These are phyloP conservation scores for Alligator sinensis DNA, from an alignment of 2,113 vertebrate genomes.

Conservation along the genomic window DNA sequence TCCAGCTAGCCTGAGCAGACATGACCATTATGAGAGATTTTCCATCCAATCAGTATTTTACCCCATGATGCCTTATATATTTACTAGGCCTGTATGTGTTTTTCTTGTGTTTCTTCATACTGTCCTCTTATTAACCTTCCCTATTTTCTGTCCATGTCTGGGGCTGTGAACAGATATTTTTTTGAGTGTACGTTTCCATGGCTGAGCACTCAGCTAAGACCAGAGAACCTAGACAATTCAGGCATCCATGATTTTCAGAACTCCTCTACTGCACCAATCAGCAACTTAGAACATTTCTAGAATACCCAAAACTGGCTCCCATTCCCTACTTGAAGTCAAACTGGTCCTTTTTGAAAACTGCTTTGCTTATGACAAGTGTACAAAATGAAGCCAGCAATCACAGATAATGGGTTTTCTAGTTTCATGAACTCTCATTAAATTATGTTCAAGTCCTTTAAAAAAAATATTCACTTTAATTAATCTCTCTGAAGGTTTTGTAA, in stretches of 20 bases:
- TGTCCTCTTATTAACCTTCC: neutral
- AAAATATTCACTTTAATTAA: neutral
- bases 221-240: neutral
- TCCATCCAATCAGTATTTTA: neutral
- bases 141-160: neutral
- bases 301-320: fast-evolving
- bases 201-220: neutral
- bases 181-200: neutral
- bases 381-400: neutral
- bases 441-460: neutral
- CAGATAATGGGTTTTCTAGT: neutral
- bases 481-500: neutral
- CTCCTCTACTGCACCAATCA: neutral
- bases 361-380: neutral
- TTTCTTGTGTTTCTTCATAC: neutral
- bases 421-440: neutral
- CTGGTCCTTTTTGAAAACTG: neutral
- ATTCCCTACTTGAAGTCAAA: neutral
- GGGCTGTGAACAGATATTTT: neutral
- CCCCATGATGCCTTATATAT: neutral
- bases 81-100: neutral
- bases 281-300: neutral
- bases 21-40: neutral
- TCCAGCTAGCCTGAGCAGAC: neutral
- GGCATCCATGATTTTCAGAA: neutral